A percentile compares a stretch with the other conserved stretches of the same genome.
These are phyloP conservation scores for Adelges cooleyi DNA, from an alignment of 1,140 invertebrate species.

Conservation along the genomic window DNA sequence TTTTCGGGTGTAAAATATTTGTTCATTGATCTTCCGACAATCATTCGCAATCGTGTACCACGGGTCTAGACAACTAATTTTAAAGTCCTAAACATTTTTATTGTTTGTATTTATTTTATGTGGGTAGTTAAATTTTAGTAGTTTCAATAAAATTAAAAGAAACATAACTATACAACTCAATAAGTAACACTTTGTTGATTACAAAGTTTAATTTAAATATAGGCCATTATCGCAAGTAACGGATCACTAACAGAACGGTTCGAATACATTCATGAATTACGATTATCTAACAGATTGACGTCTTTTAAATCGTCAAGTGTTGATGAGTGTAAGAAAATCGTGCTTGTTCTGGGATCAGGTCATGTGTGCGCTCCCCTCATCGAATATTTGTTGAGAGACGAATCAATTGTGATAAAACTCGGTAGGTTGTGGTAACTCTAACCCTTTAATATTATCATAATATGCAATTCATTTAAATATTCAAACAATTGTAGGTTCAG, in stretches of 20 bases:
- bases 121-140: no score
- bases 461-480: neutral
- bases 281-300: constrained; percentile 46
- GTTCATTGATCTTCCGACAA: no score
- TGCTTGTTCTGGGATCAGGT: constrained; percentile 84
- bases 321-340: constrained; percentile 20
- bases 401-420: constrained; percentile 67
- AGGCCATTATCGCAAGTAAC: constrained; percentile 94
- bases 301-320: constrained; percentile 3
- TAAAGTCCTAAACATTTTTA: no score
- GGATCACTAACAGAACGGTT: constrained; percentile 82
- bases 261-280: constrained; percentile 87
- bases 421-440: constrained; percentile 40
- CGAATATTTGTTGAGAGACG: constrained; percentile 80
- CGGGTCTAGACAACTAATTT: no score
- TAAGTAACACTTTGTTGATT: neutral
- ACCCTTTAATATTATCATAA: neutral
- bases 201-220: constrained; percentile 32
- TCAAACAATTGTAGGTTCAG: constrained; percentile 60
- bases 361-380: constrained; percentile 86
- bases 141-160: no score
- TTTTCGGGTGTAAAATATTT: no score
- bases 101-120: no score
- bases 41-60: no score
- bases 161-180: neutral